Conservation (phyloP, 2,113 vertebrate genomes). For the Equus quagga region DNA sequence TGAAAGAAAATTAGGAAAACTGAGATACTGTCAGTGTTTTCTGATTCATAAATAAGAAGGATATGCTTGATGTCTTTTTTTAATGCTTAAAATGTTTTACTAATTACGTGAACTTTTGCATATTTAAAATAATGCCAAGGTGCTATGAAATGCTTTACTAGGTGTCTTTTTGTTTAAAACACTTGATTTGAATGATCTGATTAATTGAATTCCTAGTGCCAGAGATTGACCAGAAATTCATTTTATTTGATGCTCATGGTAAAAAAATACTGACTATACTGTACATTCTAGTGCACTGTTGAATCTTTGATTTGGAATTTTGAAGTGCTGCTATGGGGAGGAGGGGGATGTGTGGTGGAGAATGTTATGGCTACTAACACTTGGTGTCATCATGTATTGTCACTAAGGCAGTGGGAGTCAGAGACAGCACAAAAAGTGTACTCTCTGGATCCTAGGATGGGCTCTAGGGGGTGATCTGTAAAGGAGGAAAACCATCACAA, state of each 20-base stretch:
- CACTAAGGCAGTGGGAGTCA: no score
- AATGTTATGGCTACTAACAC: background rate
- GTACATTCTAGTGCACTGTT: background rate
- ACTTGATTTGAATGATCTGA: conserved; percentile 33
- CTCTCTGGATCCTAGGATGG: background rate
- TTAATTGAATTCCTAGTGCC: conserved; percentile 37
- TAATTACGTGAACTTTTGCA: conserved; percentile 23
- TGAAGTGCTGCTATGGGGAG: background rate
- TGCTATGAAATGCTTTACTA: conserved; percentile 45
- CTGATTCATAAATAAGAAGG: background rate
- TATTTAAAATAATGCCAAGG: conserved; percentile 29
- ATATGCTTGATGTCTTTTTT: conserved; percentile 13
- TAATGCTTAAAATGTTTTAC: conserved; percentile 50
- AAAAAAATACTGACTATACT: background rate
- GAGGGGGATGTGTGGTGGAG: background rate
- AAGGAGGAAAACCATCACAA: background rate
- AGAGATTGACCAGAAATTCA: conserved; percentile 22
- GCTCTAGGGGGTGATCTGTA: background rate
- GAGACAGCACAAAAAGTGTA: background rate
- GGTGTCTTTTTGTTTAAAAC: conserved; percentile 40
- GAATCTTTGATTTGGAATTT: background rate
- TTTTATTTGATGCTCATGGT: conserved; percentile 56
- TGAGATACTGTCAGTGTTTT: background rate
- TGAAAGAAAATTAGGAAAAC: conserved; percentile 45
- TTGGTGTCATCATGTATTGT: fast-evolving